Percentiles rank a stretch among this genome's conserved stretches.
These are phyloP conservation scores for Caenorhabditis briggsae DNA, from an alignment of 1,140 invertebrate species.

Conservation along the genomic window DNA sequence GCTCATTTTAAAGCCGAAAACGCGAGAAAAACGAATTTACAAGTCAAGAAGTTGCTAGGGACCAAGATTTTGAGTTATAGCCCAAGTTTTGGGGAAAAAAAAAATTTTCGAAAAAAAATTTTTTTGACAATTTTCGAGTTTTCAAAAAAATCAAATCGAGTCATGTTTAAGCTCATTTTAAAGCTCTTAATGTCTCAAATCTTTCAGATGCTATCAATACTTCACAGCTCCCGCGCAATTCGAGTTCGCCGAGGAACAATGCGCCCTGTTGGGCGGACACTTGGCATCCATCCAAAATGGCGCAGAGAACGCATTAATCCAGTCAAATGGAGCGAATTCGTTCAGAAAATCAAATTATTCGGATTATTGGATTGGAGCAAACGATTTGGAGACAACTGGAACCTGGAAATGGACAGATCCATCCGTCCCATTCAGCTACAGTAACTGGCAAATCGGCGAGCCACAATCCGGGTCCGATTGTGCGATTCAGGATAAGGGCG, in stretches of 20 bases:
- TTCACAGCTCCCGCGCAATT: conserved; percentile 25
- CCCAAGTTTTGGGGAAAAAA: too few relatives aligned
- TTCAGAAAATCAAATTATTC: conserved; percentile 43
- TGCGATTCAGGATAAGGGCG: conserved; percentile 25
- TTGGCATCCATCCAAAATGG: conserved; percentile 33
- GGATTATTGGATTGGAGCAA: conserved; percentile 54
- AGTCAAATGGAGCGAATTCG: neutral
- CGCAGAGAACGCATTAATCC: neutral
- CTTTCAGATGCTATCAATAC: conserved; percentile 29
- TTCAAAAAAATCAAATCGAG: too few relatives aligned
- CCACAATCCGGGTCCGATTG: conserved; percentile 53
- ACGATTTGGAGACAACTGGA: conserved; percentile 55
- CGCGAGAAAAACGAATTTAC: too few relatives aligned
- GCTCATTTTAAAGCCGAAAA: too few relatives aligned
- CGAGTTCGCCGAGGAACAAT: conserved; percentile 27
- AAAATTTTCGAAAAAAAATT: too few relatives aligned
- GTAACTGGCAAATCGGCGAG: conserved; percentile 51
- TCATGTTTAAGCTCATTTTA: too few relatives aligned
- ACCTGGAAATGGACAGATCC: conserved; percentile 60
- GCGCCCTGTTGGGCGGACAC: neutral
- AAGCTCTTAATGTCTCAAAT: too few relatives aligned
- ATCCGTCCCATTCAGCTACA: neutral
- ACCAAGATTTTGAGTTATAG: too few relatives aligned
- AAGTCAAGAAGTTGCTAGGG: too few relatives aligned
- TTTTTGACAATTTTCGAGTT: too few relatives aligned